A percentile compares a stretch with the other conserved stretches of the same genome.
phyloP scores from a whole-genome alignment of 2,888 invertebrate species.

The Calameuta idolon region DNA sequence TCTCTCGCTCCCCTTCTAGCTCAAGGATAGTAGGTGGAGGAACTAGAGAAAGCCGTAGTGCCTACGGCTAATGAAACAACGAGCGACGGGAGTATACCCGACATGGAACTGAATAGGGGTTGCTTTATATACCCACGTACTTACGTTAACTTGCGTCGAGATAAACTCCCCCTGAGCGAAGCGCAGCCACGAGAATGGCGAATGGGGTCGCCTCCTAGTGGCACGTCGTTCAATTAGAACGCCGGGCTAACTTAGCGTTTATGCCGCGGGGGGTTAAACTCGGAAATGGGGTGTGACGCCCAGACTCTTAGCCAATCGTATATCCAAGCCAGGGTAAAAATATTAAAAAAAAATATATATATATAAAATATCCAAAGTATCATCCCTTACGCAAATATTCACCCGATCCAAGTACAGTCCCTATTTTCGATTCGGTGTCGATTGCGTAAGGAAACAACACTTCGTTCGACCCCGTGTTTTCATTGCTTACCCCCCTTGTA shows the following conservation, averaged over 20 bases:
- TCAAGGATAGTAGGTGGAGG: background rate
- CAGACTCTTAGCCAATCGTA: background rate
- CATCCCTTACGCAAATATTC: background rate
- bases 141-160: constrained; percentile 48
- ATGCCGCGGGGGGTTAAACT: constrained; percentile 25
- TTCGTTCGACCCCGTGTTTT: background rate
- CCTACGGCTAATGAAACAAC: constrained; percentile 49
- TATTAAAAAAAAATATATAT: background rate
- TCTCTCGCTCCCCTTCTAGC: background rate
- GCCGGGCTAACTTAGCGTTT: constrained; percentile 24
- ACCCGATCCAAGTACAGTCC: background rate
- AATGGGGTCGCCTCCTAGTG: constrained; percentile 33
- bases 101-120: constrained; percentile 21
- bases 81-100: constrained; percentile 26
- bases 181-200: constrained; percentile 16
- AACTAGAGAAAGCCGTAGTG: constrained; percentile 22
- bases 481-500: background rate
- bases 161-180: constrained; percentile 44
- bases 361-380: background rate
- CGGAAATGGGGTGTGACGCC: constrained; percentile 21
- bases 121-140: constrained; percentile 44
- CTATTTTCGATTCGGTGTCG: background rate
- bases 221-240: constrained; percentile 48
- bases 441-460: background rate
- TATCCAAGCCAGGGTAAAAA: background rate